phyloP scores from a whole-genome alignment of 2,113 vertebrate species.

The Bos javanicus region DNA sequence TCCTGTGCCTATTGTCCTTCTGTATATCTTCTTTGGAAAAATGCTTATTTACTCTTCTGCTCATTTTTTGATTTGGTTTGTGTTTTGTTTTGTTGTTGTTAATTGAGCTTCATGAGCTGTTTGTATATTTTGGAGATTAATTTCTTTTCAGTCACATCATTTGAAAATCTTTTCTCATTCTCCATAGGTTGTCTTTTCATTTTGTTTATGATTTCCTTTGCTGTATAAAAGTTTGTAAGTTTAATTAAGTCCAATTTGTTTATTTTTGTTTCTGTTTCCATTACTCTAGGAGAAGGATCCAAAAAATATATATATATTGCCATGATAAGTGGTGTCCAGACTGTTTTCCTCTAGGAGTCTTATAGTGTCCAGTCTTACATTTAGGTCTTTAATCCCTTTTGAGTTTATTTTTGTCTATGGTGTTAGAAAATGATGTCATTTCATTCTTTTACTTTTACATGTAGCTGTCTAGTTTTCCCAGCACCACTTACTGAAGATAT shows the following conservation, averaged over 20 bases:
- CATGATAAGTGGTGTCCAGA: not conserved
- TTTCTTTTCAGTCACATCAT: not conserved
- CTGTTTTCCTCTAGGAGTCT: not conserved
- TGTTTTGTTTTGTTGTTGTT: not conserved
- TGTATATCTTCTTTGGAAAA: not conserved
- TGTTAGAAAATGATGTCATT: not conserved
- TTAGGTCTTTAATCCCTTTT: not conserved
- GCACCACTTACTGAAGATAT: not conserved
- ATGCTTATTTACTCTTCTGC: not conserved
- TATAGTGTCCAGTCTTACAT: not conserved
- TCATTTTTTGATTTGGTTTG: not conserved
- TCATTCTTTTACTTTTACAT: not conserved
- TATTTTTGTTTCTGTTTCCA: not conserved
- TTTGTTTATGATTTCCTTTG: not conserved
- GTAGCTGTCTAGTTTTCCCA: not conserved
- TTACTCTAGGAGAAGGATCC: not conserved
- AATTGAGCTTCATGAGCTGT: not conserved
- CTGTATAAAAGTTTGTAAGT: not conserved
- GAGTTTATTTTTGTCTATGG: not conserved
- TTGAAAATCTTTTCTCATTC: not conserved
- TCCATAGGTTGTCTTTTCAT: not conserved
- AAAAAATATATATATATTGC: not conserved
- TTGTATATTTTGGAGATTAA: not conserved
- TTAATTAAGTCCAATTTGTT: not conserved
- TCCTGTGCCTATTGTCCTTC: not conserved